Evolutionary conservation across 2,797 vertebrate species (phyloP).

Genomic region (Danionella dracula): DNA sequence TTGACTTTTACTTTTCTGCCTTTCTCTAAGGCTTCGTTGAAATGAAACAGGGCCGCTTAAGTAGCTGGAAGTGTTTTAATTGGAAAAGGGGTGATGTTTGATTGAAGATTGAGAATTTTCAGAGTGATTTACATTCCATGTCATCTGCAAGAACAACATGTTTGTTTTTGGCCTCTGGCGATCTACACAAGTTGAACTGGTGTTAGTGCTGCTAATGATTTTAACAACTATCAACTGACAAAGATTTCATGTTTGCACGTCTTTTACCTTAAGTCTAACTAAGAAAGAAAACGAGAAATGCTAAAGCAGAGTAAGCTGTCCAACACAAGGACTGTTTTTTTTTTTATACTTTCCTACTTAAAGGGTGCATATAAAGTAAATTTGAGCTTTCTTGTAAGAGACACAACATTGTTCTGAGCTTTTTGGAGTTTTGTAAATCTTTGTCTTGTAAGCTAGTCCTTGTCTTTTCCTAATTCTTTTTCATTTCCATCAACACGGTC

Average conservation of each 20-base stretch:
- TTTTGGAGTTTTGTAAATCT: no score
- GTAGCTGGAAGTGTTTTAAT: neutral
- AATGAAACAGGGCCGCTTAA: neutral
- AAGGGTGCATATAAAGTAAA: neutral
- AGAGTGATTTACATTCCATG: neutral
- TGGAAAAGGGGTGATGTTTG: neutral
- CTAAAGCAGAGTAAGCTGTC: no score
- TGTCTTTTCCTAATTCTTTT: neutral
- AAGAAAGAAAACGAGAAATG: no score
- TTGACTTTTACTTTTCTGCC: constrained; percentile 19
- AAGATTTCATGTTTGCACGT: no score
- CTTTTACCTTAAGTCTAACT: no score
- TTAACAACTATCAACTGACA: neutral
- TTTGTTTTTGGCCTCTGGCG: neutral
- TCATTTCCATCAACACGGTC: constrained; percentile 12
- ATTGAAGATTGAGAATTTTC: neutral
- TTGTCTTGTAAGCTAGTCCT: neutral
- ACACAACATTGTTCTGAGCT: neutral
- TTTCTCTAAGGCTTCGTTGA: neutral
- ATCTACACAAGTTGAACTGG: neutral
- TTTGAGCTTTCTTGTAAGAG: neutral
- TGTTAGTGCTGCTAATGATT: neutral
- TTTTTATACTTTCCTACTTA: no score
- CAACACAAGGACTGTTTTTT: no score
- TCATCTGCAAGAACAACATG: neutral